Conservation (phyloP, 1,140 invertebrate species). For the Formica selysi region DNA sequence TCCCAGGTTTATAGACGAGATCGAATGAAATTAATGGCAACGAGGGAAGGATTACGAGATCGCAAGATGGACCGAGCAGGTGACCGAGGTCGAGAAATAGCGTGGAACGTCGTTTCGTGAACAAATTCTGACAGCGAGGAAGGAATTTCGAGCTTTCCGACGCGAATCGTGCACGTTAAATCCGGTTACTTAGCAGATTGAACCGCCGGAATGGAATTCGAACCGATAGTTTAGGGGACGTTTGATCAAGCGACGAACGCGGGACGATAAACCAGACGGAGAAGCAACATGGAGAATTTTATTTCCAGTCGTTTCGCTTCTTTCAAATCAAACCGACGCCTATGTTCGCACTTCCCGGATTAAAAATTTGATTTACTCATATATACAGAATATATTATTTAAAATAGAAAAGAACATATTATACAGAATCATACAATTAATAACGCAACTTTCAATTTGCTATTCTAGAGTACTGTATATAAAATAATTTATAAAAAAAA, state of each 20-base stretch:
- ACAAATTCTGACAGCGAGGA: conserved; percentile 33
- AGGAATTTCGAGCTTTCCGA: conserved; percentile 15
- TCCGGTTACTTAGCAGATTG: conserved; percentile 74
- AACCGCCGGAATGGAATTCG: conserved; percentile 51
- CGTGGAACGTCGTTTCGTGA: not conserved
- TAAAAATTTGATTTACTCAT: not conserved
- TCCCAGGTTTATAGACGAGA: conserved; percentile 38
- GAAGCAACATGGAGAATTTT: conserved; percentile 28
- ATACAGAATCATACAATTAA: not conserved
- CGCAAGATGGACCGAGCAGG: conserved; percentile 27
- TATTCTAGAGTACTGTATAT: not conserved
- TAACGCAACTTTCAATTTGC: not conserved
- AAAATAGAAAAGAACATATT: not conserved
- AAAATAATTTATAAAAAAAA: not conserved
- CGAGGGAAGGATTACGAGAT: conserved; percentile 14
- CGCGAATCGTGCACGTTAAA: conserved; percentile 31
- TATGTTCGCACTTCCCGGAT: not conserved
- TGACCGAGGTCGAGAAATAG: conserved; percentile 16
- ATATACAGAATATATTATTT: too few species aligned
- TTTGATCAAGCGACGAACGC: conserved; percentile 45
- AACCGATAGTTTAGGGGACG: conserved; percentile 40
- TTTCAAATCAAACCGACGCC: conserved; percentile 16
- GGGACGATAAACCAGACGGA: conserved; percentile 33
- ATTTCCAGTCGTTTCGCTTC: conserved; percentile 38
- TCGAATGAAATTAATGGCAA: conserved; percentile 63